Evolutionary conservation across 1,140 invertebrate genomes (phyloP), one percentile per base, ranked within the genome.

Genomic region (Aphis gossypii): DNA sequence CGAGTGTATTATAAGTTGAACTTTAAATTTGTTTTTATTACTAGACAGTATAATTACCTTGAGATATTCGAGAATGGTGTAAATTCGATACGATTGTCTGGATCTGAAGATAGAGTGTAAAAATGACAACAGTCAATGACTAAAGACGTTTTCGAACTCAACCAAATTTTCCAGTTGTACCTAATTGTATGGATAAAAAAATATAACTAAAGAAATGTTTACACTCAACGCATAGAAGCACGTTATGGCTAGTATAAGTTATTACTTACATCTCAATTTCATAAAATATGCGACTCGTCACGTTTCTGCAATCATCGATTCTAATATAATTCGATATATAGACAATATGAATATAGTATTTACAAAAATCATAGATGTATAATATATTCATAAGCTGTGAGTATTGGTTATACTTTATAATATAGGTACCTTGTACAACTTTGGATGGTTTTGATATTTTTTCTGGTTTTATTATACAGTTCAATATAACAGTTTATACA

Each of bases 161-260:
- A 51, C 6, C 87, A 51, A 9, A 89, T 89, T 20, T 54, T 54
- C 23, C 1, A 1, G n/a, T 89, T 25, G 48, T 2, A 41, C 3
- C 38, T n/a, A 89, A 89, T 89, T 21, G 54, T 89, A 89, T 51
- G 30, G 7, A 35, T 88, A 46, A 88, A 88, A 88, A 88, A 88
- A 9, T 89, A 56, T 35, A 21, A 56, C 51, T 86, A 46, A 89
- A 89, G 35, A 11, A 7, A 51, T 89, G 41, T 88, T 38, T 56
- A 54, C 48, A 89, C 48, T 89, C 11, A 89, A 89, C 48, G 35
- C 30, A 56, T 89, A 38, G 23, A 89, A 89, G 56, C 18, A 89
- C 23, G 3, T 41, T 3, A 89, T 89, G 48, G 56, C n/a, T 38
- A 35, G 87, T 38, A 41, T 23, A 14, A 2, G 18, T 56, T 54